Base-by-base conservation (phyloP, 2,888 invertebrate genomes). In the Thelaira solivaga region DNA sequence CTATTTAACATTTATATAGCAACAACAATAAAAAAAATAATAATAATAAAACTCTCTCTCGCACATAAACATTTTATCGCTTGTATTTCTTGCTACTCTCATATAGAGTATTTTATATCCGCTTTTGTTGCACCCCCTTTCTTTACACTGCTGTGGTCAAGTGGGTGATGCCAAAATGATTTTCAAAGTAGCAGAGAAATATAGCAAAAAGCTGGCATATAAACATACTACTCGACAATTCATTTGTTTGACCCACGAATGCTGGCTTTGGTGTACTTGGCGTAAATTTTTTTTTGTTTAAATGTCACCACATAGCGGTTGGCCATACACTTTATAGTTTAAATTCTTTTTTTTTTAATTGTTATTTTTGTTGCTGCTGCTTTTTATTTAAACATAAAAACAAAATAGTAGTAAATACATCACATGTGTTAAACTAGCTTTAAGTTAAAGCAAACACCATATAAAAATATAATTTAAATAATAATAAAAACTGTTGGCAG, bases 281-380 rank as follows among this genome's bases (percentile, higher is more conserved):
- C 29, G 64, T 74, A 57, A 0, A 18, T 55, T 74, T 68, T 75
- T 73, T 39, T 68, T 45, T 51, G 62, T 41, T 72, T 61, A 74
- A 74, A 78, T 78, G 78, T 78, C 78, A 78, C 78, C 78, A 71
- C 78, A 78, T 74, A 69, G 78, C 65, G 78, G 78, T 78, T 74
- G 69, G 61, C 74, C 74, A 78, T 78, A 78, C 74, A 74, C 69
- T 78, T 78, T 74, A 74, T 78, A 74, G 72, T 62, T 62, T 67
- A 57, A 57, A 57, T 73, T 57, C 24, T 39, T 45, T 20, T 16
- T 31, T 49, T 68, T 36, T 47, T 67, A n/a, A n/a, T n/a, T n/a
- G n/a, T n/a, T n/a, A n/a, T n/a, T n/a, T n/a, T 1, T 13, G 16
- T 39, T 3, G n/a, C 4, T 4, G 6, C 4, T 26, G 26, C 26